Base-by-base conservation (phyloP, 2,797 vertebrate species). In the Myripristis murdjan region DNA sequence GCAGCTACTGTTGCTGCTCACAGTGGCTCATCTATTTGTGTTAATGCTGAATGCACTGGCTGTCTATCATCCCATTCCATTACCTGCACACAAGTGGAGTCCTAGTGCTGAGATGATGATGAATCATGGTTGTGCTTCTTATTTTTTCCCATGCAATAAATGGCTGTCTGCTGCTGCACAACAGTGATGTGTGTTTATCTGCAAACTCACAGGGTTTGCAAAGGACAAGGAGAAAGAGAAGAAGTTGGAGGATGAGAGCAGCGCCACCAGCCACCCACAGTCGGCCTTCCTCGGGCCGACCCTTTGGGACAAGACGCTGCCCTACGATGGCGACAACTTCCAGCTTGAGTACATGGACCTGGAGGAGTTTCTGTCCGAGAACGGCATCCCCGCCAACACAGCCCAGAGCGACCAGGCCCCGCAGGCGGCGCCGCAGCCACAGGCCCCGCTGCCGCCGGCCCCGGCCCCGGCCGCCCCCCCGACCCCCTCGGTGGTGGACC, bases 321-420 rank as follows among this genome's bases (percentile, higher is more conserved):
- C 98, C 1, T 99, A 99, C 3, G 97, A 99, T 22, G 97, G 95
- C 24, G 97, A 99, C 92, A 97, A 95, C 91, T 99, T 99, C 79
- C 97, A 99, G 93, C 94, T 99, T 95, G 98, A 99, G 90, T 99
- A 99, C 95, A 99, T 99, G 98, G 98, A 99, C 93, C 94, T 99
- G 95, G 97, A 99, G 92, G 98, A 99, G 93, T 99, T 99, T 91
- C 94, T 99, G 81, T 97, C 96, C 0, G 98, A 99, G 92, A 99
- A 99, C 71, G 97, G 98, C 89, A 99, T 99, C 83, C 97, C 98
- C 7, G 96, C 97, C 64, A 98, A 95, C 91, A 67, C 96, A 0
- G 91, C 94, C 14, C 95, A 95, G 83, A 95, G 94, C 0, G 92
- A 96, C 76, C 95, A 95, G 88, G 94, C 86, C 84, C 93, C 91